phyloP scores from a whole-genome alignment of 2,888 invertebrate genomes.

The Macroteleia sp. region DNA sequence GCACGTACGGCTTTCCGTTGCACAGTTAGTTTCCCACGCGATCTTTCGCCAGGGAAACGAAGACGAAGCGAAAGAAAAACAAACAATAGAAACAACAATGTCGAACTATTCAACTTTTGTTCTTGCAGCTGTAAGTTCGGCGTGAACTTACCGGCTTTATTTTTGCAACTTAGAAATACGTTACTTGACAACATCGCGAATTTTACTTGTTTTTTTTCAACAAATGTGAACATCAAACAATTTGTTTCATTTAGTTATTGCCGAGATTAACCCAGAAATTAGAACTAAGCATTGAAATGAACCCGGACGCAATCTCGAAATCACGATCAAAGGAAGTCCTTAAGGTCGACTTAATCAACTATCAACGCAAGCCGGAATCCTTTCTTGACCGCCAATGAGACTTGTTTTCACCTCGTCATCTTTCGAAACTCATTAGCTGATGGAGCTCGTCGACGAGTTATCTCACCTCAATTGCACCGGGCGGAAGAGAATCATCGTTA shows the following conservation, averaged over 20 bases:
- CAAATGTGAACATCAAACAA: no score
- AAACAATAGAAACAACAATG: slow-evolving; percentile 56
- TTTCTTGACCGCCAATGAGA: slow-evolving; percentile 60
- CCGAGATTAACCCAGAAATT: not conserved
- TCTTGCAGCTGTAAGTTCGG: no score
- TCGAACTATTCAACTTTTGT: slow-evolving; percentile 52
- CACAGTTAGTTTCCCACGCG: slow-evolving; percentile 75
- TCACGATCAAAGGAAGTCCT: slow-evolving; percentile 9
- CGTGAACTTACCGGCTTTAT: not conserved
- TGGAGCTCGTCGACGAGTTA: slow-evolving; percentile 67
- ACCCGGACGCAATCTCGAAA: not conserved
- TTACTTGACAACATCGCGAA: not conserved
- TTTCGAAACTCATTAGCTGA: slow-evolving; percentile 76
- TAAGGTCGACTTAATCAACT: slow-evolving; percentile 8
- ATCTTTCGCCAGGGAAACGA: slow-evolving; percentile 50
- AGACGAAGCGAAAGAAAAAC: slow-evolving; percentile 27
- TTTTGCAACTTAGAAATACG: not conserved
- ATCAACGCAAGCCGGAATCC: slow-evolving; percentile 15
- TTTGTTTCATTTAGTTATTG: no score
- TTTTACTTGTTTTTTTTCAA: no score
- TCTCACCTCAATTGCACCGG: slow-evolving; percentile 46
- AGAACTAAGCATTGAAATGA: no score
- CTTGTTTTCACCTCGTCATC: slow-evolving; percentile 64
- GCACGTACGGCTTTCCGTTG: slow-evolving; percentile 74
- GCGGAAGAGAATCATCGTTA: slow-evolving; percentile 67